Evolutionary conservation across 2,797 vertebrate species (phyloP).

Genomic region (Labeo calbasu): DNA sequence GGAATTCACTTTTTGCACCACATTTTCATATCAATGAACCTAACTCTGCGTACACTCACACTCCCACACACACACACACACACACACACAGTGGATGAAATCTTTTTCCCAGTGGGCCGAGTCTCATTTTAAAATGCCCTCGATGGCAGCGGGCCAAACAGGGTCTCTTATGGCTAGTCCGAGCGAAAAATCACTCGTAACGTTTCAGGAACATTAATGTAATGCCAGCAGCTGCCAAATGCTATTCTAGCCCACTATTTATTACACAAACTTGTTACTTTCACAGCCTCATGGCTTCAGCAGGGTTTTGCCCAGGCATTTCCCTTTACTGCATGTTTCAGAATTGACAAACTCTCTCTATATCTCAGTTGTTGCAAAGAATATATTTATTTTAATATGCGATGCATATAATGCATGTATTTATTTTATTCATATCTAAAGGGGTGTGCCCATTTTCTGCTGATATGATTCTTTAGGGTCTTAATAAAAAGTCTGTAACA

Average conservation of each 20-base stretch:
- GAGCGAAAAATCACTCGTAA: slow-evolving; percentile 50
- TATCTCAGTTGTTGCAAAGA: neutral
- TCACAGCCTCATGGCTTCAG: slow-evolving; percentile 32
- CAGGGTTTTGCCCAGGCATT: slow-evolving; percentile 7
- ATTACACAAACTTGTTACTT: slow-evolving; percentile 39
- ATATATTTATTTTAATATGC: neutral
- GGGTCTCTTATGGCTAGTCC: slow-evolving; percentile 44
- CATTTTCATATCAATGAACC: slow-evolving; percentile 1
- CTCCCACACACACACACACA: neutral
- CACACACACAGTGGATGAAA: slow-evolving; percentile 1
- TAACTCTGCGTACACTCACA: neutral
- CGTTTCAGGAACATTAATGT: slow-evolving; percentile 50
- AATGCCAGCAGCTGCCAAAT: slow-evolving; percentile 32
- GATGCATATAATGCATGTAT: too few species aligned
- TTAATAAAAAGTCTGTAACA: too few species aligned
- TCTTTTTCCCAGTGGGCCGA: slow-evolving; percentile 29
- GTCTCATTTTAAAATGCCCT: slow-evolving; percentile 55
- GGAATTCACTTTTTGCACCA: neutral
- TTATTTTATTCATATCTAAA: too few species aligned
- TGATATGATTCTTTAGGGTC: too few species aligned
- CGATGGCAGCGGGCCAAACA: slow-evolving; percentile 49
- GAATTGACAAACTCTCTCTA: neutral
- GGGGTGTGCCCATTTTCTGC: too few species aligned
- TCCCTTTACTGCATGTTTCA: neutral
- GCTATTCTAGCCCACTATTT: slow-evolving; percentile 24